These are phyloP conservation scores for Volucella inflata DNA, from an alignment of 2,888 invertebrate genomes.

Conservation along the genomic window DNA sequence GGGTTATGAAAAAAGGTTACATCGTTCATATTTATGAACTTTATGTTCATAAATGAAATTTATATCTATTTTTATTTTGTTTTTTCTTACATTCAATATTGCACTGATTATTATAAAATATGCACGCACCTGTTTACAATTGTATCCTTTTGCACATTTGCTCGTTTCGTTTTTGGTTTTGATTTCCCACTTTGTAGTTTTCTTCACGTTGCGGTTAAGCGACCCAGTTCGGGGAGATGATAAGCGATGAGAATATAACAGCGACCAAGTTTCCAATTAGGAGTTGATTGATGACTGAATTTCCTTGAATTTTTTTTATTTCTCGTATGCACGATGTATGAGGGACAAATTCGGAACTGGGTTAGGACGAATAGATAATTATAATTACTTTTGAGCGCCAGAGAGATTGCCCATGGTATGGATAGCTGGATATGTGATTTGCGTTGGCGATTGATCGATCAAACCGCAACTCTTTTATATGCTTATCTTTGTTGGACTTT, in stretches of 20 bases:
- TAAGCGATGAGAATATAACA: not conserved
- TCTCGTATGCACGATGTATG: not conserved
- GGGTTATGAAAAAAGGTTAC: not conserved
- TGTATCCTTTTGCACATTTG: not conserved
- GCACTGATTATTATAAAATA: not conserved
- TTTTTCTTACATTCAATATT: not conserved
- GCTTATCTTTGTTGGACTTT: not conserved
- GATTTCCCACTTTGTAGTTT: not conserved
- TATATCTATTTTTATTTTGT: not conserved
- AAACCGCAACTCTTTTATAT: no score
- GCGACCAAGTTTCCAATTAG: no score
- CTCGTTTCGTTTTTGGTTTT: not conserved
- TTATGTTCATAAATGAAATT: not conserved
- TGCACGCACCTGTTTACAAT: constrained; percentile 18
- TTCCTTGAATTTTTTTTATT: no score
- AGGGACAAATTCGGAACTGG: not conserved
- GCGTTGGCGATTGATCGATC: no score
- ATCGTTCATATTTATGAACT: not conserved
- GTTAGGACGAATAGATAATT: constrained; percentile 2
- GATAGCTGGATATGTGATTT: not conserved
- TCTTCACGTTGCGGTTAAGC: not conserved
- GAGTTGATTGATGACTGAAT: not conserved
- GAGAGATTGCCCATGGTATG: not conserved
- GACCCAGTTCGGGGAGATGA: not conserved
- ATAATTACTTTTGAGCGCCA: not conserved